Evolutionary conservation across 2,113 vertebrate genomes (phyloP), one percentile per base, ranked within the genome.

Genomic region (Nibea coibor): DNA sequence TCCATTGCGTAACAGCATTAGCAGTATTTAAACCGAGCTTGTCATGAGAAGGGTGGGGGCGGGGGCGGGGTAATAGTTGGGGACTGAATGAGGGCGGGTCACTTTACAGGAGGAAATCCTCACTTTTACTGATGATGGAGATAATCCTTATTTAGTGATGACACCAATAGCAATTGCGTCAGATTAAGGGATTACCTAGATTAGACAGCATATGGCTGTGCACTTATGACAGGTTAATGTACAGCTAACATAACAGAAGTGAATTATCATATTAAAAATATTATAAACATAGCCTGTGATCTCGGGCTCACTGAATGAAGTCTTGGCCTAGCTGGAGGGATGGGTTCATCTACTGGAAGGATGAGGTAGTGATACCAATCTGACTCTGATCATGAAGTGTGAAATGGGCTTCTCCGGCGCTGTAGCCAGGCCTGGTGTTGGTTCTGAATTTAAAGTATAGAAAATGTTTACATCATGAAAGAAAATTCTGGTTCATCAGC

Each of bases 1-100:
- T 92, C 87, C 83, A 71, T 93, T 94, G 89, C 89, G 51, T 93
- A 93, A 93, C 71, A 78, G 90, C 82, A 90, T 92, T 92, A 91
- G 76, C 70, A 71, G 73, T 78, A 74, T 93, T 93, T 92, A 86
- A 92, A 88, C 76, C 7, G 86, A 80, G 88, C 82, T 84, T 87
- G 83, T 82, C 71, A 78, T 89, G 64, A 75, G 76, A 85, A 84
- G 72, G 85, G 61, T 8, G 81, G 62, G 81, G 22, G 47, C 20
- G 24, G 71, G 62, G 66, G 35, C 22, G 22, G 19, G 26, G 31
- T 56, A 9, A 6, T 3, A 42, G 14, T 35, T 14, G 63, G 43
- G 64, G 74, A 19, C 19, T 24, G 50, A 58, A 57, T 51, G 51
- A 80, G 43, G 50, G 76, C 58, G 70, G 85, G 78, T 90, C 81